Conservation (phyloP, 2,888 invertebrate species). For the Eupeodes latifasciatus region DNA sequence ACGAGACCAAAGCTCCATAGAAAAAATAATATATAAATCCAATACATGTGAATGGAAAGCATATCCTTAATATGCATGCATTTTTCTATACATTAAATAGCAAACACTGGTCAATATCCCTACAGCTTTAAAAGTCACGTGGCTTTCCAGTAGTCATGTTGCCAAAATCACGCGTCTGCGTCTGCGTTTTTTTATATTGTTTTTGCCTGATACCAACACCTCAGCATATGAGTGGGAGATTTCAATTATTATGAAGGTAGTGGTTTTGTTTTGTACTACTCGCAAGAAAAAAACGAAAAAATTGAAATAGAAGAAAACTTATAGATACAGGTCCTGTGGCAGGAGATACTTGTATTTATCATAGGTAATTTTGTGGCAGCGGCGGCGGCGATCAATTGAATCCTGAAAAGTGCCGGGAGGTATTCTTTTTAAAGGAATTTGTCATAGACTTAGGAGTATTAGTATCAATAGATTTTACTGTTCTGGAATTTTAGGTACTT, state of each 20-base stretch:
- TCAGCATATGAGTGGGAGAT: slow-evolving; percentile 19
- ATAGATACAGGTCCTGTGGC: slow-evolving; percentile 18
- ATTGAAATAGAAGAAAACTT: slow-evolving; percentile 15
- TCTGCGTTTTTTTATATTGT: slow-evolving; percentile 6
- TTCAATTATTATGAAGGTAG: slow-evolving; percentile 34
- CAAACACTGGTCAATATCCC: slow-evolving; percentile 21
- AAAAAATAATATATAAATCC: not conserved
- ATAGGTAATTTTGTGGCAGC: slow-evolving; percentile 15
- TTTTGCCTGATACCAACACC: slow-evolving; percentile 19
- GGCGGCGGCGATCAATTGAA: slow-evolving; percentile 27
- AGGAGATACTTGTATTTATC: slow-evolving; percentile 25
- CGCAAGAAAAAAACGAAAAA: not conserved
- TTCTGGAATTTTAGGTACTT: slow-evolving; percentile 22
- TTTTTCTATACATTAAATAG: not conserved
- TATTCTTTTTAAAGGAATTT: slow-evolving; percentile 29
- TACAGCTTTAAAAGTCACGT: slow-evolving; percentile 45
- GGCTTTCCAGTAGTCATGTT: slow-evolving; percentile 37
- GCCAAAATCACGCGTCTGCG: slow-evolving; percentile 45
- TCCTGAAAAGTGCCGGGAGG: slow-evolving; percentile 15
- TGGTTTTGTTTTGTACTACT: slow-evolving; percentile 23
- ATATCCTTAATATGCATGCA: not conserved
- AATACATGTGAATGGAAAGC: not conserved
- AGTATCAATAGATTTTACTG: slow-evolving; percentile 27
- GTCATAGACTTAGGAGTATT: slow-evolving; percentile 10
- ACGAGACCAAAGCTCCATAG: not conserved